Conservation (phyloP, 2,113 vertebrate genomes). For the Pontoporia blainvillei region DNA sequence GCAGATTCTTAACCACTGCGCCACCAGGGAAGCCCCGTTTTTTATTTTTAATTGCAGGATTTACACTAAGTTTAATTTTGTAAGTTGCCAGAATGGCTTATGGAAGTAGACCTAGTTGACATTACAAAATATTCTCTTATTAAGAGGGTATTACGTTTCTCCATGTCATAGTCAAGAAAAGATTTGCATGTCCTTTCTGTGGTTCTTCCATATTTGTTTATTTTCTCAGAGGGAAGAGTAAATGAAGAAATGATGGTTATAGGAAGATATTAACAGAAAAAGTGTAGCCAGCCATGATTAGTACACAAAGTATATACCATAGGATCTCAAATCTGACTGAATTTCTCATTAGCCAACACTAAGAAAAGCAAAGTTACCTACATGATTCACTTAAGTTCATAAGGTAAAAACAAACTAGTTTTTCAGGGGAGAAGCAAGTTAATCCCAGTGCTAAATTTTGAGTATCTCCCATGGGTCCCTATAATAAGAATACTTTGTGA, state of each 20-base stretch:
- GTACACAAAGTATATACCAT: not conserved
- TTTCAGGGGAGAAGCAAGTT: not conserved
- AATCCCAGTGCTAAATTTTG: not conserved
- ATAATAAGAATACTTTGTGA: not conserved
- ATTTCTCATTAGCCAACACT: conserved; percentile 6
- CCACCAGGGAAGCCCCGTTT: too few relatives aligned
- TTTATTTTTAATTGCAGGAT: not conserved
- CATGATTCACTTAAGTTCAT: not conserved
- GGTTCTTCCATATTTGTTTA: not conserved
- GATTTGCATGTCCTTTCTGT: not conserved
- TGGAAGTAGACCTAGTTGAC: not conserved
- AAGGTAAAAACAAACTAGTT: not conserved
- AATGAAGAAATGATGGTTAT: not conserved
- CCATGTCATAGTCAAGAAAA: not conserved
- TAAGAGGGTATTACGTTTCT: not conserved
- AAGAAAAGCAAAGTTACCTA: not conserved
- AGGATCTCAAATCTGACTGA: not conserved
- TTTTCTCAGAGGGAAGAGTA: not conserved
- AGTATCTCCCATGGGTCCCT: not conserved
- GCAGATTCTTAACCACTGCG: too few relatives aligned
- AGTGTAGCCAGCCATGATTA: not conserved
- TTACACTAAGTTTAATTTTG: conserved; percentile 4
- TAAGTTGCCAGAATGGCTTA: not conserved
- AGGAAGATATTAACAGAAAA: conserved; percentile 17
- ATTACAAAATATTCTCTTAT: not conserved